Evolutionary conservation across 2,113 vertebrate species (phyloP).

Genomic region (Rostratula benghalensis): DNA sequence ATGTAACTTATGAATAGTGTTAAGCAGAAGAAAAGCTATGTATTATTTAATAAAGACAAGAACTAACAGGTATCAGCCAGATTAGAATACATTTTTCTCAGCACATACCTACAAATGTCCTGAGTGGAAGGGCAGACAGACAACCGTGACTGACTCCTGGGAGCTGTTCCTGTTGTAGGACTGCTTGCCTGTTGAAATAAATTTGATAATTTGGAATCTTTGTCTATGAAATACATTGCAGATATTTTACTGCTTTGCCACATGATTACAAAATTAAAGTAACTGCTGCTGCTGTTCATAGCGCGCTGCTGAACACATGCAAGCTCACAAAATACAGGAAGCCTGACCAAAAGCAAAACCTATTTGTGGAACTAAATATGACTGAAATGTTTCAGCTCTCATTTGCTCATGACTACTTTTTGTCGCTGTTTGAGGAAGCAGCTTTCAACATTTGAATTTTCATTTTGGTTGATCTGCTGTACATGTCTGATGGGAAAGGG

Average conservation of each 20-base stretch:
- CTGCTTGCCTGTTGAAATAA: constrained; percentile 91
- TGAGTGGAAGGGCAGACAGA: constrained; percentile 90
- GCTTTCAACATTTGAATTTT: constrained; percentile 61
- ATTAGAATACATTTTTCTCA: not conserved
- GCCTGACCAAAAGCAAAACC: constrained; percentile 78
- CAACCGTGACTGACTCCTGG: constrained; percentile 81
- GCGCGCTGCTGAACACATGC: not conserved
- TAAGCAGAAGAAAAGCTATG: constrained; percentile 55
- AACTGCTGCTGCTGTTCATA: constrained; percentile 70
- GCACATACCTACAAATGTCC: constrained; percentile 93
- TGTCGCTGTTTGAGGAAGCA: constrained; percentile 73
- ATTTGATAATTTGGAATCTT: constrained; percentile 82
- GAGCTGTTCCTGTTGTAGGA: constrained; percentile 83
- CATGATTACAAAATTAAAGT: constrained; percentile 76
- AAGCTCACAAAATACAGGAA: constrained; percentile 68
- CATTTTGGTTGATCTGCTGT: constrained; percentile 43
- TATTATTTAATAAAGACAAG: not conserved
- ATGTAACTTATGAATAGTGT: not conserved
- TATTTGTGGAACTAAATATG: constrained; percentile 76
- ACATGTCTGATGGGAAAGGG: not conserved
- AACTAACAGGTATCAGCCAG: not conserved
- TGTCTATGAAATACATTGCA: constrained; percentile 80
- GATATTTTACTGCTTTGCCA: constrained; percentile 79
- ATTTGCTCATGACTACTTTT: constrained; percentile 22
- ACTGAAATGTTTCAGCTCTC: constrained; percentile 40